Conservation (phyloP, 2,113 vertebrate genomes). For the Taurulus bubalis region DNA sequence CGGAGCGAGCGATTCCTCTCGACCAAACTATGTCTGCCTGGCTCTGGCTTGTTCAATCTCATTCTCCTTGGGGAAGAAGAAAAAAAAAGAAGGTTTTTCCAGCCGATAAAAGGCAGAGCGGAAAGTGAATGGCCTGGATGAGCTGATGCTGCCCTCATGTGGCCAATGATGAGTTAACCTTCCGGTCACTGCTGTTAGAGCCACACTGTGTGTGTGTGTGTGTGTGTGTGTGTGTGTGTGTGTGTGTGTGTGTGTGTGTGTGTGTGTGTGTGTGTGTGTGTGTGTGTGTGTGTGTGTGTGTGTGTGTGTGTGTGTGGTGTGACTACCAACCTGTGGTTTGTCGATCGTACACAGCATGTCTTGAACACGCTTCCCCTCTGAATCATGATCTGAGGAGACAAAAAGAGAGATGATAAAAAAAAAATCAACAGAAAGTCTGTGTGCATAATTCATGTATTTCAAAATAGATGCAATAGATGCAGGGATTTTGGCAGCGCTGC, state of each 20-base stretch:
- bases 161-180: conserved; percentile 39
- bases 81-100: not conserved
- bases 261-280: conserved; percentile 18
- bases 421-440: conserved; percentile 12
- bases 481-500: conserved; percentile 4
- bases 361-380: conserved; percentile 94
- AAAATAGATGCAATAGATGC: conserved; percentile 33
- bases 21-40: conserved; percentile 22
- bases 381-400: conserved; percentile 90
- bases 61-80: not conserved
- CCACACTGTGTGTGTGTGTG: not conserved
- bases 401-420: conserved; percentile 26
- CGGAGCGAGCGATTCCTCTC: conserved; percentile 15
- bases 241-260: not conserved
- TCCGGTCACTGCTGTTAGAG: not conserved
- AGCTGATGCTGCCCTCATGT: conserved; percentile 76
- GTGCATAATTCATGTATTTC: not conserved
- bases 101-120: not conserved
- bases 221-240: conserved; percentile 18
- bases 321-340: conserved; percentile 93
- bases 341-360: conserved; percentile 96
- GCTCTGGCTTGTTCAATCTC: conserved; percentile 26
- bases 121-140: not conserved
- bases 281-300: conserved; percentile 8
- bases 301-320: not conserved